Evolutionary conservation across 64 coral and sea anemone genomes (phyloP), one percentile per base, ranked within the genome.

Genomic region (Anthopleura sola): DNA sequence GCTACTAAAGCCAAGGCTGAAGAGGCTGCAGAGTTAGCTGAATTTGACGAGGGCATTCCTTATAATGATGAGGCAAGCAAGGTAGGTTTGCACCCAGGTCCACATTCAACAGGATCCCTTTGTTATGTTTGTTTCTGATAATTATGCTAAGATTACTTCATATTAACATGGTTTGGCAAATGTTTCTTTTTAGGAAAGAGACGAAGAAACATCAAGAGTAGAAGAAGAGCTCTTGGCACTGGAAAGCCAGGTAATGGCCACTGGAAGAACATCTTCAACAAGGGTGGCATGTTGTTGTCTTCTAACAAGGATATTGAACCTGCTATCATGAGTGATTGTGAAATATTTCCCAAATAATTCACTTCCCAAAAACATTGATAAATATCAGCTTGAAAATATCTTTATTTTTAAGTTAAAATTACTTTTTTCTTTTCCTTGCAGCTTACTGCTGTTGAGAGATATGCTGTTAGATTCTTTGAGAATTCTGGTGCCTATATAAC

Each of bases 31-130:
- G 97, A 99, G 17, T 40, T 99, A 21, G 97, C 89, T 23, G 97
- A 99, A 57, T 99, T 99, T 89, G 90, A 94, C 68, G 97, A 99
- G 64, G 93, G 92, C 55, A 94, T 94, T 33, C 92, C 96, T 74
- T 86, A 78, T 4, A 86, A 60, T 86, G 93, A 99, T 69, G 97
- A 99, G 69, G 62, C 26, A 21, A 75, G 82, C 1, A 83, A 85
- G 84, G 92, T 90, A 89, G 32, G 68, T 7, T 62, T 8, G 10
- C 4, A 37, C 37, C 0, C 40, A 23, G 16, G 14, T 31, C 83
- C 78, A 81, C 24, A 34, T 46, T 81, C 9, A 49, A 46, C 78
- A 14, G 10, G 12, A 12, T 38, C 36, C 78, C 40, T 44, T 36
- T 34, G 21, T 29, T 0, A 37, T 62, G 0, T 21, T 23, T 62